phyloP scores from a whole-genome alignment of 2,797 vertebrate genomes.

The Pachyuromys duprasi region DNA sequence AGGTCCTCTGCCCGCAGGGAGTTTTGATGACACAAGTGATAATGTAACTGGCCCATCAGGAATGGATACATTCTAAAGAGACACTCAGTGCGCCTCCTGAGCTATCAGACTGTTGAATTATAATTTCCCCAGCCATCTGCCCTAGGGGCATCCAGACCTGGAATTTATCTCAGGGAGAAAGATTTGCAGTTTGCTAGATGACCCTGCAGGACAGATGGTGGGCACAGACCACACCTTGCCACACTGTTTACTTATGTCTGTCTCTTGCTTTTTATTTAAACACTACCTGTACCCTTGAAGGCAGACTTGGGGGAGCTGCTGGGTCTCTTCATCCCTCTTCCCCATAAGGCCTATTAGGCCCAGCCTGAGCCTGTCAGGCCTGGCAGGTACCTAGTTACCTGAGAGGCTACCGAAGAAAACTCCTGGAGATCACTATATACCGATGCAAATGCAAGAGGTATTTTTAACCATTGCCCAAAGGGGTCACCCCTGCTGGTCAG shows the following conservation, averaged over 20 bases:
- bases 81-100: no score
- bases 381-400: no score
- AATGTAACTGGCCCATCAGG: neutral
- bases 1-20: neutral
- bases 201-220: neutral
- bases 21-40: neutral
- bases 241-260: neutral
- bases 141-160: neutral
- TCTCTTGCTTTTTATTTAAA: neutral
- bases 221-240: neutral
- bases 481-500: no score
- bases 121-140: neutral
- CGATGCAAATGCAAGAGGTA: no score
- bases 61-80: conserved; percentile 3
- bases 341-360: no score
- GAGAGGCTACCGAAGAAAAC: no score
- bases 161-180: neutral
- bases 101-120: no score
- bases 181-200: no score
- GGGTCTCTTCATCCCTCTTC: neutral
- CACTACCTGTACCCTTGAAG: neutral
- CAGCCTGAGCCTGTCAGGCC: no score
- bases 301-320: neutral
- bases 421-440: no score
- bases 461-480: no score